phyloP scores from a whole-genome alignment of 2,888 invertebrate species.

The Linnaemya vulpina region DNA sequence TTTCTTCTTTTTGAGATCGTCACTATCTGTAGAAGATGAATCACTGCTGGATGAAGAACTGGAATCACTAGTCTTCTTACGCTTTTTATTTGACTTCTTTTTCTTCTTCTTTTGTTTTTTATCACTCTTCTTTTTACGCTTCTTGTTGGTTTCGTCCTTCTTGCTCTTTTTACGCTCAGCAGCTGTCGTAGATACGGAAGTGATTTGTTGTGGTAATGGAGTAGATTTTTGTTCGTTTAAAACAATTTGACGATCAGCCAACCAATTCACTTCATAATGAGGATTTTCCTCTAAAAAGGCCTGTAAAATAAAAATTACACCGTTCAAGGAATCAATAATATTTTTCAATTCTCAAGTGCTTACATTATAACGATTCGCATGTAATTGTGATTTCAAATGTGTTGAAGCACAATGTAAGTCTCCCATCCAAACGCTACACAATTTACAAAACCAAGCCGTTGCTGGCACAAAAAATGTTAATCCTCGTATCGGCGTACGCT shows the following conservation, averaged over 20 bases:
- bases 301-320: conserved; percentile 82
- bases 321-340: neutral
- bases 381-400: conserved; percentile 91
- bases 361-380: conserved; percentile 92
- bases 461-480: conserved; percentile 94
- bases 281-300: conserved; percentile 92
- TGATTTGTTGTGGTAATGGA: conserved; percentile 77
- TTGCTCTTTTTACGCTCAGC: conserved; percentile 82
- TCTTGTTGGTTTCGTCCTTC: conserved; percentile 82
- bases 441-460: conserved; percentile 94
- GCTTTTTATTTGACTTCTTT: conserved; percentile 84
- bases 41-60: conserved; percentile 68
- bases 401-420: conserved; percentile 94
- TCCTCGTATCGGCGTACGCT: conserved; percentile 92
- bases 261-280: conserved; percentile 94
- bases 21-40: conserved; percentile 77
- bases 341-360: conserved; percentile 79
- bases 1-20: conserved; percentile 74
- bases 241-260: conserved; percentile 90
- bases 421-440: conserved; percentile 94
- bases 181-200: conserved; percentile 75
- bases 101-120: conserved; percentile 84
- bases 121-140: conserved; percentile 85
- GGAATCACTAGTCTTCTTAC: conserved; percentile 78
- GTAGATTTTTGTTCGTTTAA: conserved; percentile 83